Percentiles rank a stretch among this genome's conserved stretches.
Conservation (phyloP, 2,113 vertebrate species). For the Dendropsophus ebraccatus region DNA sequence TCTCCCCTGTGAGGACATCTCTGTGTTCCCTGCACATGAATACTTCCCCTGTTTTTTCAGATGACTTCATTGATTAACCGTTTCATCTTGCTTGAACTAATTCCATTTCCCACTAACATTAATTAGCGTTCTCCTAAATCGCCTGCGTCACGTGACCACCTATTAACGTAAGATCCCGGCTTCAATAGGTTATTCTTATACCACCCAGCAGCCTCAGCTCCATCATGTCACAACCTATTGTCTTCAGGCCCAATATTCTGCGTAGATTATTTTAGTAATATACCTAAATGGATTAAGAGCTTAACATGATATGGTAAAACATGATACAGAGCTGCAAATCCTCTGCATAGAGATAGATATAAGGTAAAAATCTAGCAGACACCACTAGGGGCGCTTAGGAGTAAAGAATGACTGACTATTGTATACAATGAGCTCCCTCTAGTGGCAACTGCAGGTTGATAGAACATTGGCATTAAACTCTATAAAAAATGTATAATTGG, state of each 20-base stretch:
- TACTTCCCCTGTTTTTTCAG: conserved; percentile 49
- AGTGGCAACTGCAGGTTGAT: neutral
- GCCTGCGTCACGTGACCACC: neutral
- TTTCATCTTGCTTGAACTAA: conserved; percentile 54
- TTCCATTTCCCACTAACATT: conserved; percentile 56
- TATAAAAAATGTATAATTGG: too few relatives aligned
- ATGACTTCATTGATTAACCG: conserved; percentile 57
- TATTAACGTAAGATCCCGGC: neutral
- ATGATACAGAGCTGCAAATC: too few relatives aligned
- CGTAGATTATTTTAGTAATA: neutral
- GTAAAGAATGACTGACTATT: neutral
- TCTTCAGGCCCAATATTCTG: neutral
- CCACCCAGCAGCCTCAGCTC: too few relatives aligned
- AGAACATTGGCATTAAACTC: too few relatives aligned
- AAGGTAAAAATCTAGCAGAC: neutral
- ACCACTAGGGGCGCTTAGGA: neutral
- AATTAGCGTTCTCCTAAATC: conserved; percentile 50
- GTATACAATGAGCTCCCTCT: neutral
- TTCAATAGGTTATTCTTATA: neutral
- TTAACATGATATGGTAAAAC: too few relatives aligned
- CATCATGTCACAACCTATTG: too few relatives aligned
- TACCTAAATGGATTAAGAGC: neutral
- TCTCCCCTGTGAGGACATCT: conserved; percentile 32
- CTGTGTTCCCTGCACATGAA: conserved; percentile 54
- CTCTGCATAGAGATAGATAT: too few relatives aligned